Evolutionary conservation across 2,888 invertebrate genomes (phyloP), one percentile per base, ranked within the genome.

Genomic region (Orthosia incerta): DNA sequence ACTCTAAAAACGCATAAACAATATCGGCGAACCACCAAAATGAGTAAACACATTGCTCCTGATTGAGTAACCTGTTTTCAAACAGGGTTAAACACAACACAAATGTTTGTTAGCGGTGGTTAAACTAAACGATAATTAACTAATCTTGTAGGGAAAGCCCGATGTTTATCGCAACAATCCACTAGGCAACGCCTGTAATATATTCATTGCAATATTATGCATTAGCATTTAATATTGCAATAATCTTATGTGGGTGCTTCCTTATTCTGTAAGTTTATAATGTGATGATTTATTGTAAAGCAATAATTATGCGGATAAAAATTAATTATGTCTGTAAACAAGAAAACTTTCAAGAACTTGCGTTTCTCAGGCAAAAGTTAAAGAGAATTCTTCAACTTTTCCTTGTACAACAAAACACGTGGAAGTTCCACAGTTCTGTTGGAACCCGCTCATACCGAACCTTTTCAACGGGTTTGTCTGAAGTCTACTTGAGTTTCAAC

Each of bases 111-210:
- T 31, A 23, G n/a, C 20, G 13, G 31, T n/a, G 11, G 7, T 12
- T 56, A 15, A 48, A 48, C 12, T 48, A 23, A 39, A 23, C 31
- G 15, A 23, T 48, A 18, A 31, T 18, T 46, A 20, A 31, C 11
- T 48, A 56, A 56, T 18, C n/a, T 45, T 39, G 12, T 9, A 39
- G 15, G n/a, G n/a, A 69, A 55, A 39, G n/a, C 23, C 16, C 3
- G 48, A 56, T 39, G 31, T 70, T 69, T 55, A 70, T 46, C 39
- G 31, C 15, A 23, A 23, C 18, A 39, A 48, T 71, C 48, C 23
- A 51, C 12, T 16, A 3, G 45, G 26, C 26, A 53, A 46, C 9
- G 31, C 15, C 50, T 26, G 26, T 59, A 13, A 0, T 18, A 1
- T 18, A 51, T 15, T 23, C 31, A 4, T 39, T 53, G 15, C n/a